Conservation (phyloP, 2,888 invertebrate genomes). For the Apantesis nais region DNA sequence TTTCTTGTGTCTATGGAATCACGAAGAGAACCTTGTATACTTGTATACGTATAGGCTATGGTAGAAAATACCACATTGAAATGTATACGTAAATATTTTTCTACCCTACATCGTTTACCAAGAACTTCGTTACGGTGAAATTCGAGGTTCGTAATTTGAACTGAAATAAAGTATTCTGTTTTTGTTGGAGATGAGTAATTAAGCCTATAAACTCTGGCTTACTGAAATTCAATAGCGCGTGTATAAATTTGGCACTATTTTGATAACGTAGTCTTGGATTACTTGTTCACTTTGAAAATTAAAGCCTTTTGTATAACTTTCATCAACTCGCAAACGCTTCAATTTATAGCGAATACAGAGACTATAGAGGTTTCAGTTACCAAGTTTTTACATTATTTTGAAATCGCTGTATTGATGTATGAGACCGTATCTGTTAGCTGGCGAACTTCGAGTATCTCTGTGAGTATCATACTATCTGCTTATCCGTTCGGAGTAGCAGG, state of each 20-base stretch:
- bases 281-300: slow-evolving; percentile 5
- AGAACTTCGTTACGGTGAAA: not conserved
- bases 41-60: not conserved
- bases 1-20: too few relatives aligned
- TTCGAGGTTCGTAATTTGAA: not conserved
- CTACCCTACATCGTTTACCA: not conserved
- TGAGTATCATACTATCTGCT: not conserved
- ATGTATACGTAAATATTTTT: not conserved
- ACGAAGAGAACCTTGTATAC: too few relatives aligned
- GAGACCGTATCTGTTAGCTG: not conserved
- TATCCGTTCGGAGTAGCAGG: not conserved
- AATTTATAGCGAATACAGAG: not conserved
- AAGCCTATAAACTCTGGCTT: not conserved
- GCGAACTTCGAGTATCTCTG: not conserved
- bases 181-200: slow-evolving; percentile 6
- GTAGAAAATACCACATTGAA: not conserved
- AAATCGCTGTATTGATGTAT: not conserved
- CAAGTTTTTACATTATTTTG: not conserved
- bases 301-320: not conserved
- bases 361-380: not conserved
- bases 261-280: slow-evolving; percentile 1
- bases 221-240: not conserved
- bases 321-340: not conserved
- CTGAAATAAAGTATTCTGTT: slow-evolving; percentile 4
- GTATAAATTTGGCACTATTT: slow-evolving; percentile 4